Percentiles rank a stretch among this genome's conserved stretches.
Evolutionary conservation across 1,140 invertebrate genomes (phyloP).

Genomic region (Monomorium pharaonis): DNA sequence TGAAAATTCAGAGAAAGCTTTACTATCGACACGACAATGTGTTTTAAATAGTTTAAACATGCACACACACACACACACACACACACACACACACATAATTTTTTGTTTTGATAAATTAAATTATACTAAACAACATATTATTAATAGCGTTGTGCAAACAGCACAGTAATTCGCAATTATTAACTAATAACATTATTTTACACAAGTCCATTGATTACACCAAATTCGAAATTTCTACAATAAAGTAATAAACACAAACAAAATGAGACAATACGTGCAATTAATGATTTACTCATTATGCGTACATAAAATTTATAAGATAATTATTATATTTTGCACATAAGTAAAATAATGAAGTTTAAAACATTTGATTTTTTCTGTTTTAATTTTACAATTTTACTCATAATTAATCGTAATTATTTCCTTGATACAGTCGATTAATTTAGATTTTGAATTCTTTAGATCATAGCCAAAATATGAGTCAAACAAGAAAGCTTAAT

Average conservation of each 20-base stretch:
- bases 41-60: neutral
- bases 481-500: constrained; percentile 23
- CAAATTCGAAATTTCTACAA: neutral
- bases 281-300: neutral
- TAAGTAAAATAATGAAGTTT: neutral
- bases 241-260: neutral
- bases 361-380: neutral
- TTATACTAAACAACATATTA: neutral
- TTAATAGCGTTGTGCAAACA: neutral
- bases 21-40: neutral
- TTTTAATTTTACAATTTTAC: neutral
- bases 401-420: neutral
- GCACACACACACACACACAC: neutral
- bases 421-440: neutral
- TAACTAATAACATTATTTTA: neutral
- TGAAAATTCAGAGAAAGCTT: too few relatives aligned
- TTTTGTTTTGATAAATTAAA: neutral
- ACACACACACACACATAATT: neutral
- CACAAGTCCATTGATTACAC: neutral
- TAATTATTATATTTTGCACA: neutral
- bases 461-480: neutral
- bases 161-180: neutral
- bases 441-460: neutral
- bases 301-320: neutral
- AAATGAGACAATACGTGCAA: neutral